Conservation (phyloP, 2,113 vertebrate genomes). For the Acinonyx jubatus region DNA sequence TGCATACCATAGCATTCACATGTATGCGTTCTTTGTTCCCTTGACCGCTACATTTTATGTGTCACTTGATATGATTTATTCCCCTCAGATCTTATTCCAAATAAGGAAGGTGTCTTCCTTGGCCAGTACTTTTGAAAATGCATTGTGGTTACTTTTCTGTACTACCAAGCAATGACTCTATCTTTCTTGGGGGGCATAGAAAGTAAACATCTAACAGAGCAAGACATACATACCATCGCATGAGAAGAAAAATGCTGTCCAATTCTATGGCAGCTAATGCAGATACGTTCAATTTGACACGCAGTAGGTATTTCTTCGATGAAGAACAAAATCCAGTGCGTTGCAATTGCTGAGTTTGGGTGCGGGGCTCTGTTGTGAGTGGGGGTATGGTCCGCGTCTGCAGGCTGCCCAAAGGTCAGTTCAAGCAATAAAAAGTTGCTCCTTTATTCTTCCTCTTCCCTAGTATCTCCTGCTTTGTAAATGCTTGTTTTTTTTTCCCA, state of each 20-base stretch:
- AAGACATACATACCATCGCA: neutral
- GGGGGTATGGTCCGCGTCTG: neutral
- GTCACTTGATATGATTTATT: neutral
- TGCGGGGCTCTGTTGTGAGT: accelerated
- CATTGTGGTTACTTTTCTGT: neutral
- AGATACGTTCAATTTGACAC: neutral
- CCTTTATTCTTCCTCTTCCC: neutral
- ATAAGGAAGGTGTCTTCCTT: neutral
- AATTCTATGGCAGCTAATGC: accelerated
- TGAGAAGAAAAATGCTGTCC: neutral
- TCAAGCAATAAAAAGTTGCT: neutral
- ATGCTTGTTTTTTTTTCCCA: neutral
- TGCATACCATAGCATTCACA: accelerated
- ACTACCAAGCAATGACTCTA: neutral
- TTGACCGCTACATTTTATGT: accelerated
- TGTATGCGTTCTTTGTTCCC: neutral
- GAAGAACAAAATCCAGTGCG: neutral
- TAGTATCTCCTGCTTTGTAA: neutral
- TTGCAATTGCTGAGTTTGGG: accelerated
- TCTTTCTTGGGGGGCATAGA: neutral
- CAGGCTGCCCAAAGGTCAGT: neutral
- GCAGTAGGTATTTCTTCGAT: neutral
- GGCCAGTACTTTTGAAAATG: neutral
- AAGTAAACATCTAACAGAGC: neutral
- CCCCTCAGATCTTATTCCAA: neutral